Conservation (phyloP, 2,888 invertebrate species). For the Operophtera brumata region DNA sequence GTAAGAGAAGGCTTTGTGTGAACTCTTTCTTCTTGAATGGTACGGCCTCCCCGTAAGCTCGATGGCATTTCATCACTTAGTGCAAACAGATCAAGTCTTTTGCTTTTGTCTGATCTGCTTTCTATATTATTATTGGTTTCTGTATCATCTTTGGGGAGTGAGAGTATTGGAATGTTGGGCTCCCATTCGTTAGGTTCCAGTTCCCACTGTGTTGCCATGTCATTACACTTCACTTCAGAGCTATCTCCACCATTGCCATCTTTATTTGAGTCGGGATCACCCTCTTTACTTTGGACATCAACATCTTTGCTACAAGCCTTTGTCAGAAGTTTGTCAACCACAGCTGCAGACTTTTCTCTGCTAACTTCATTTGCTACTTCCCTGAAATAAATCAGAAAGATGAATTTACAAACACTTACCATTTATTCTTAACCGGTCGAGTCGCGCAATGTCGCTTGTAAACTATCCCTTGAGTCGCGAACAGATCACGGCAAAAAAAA, state of each 20-base stretch:
- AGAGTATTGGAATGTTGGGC: conserved; percentile 52
- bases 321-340: conserved; percentile 44
- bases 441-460: too few relatives aligned
- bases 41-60: conserved; percentile 55
- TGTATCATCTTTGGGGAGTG: conserved; percentile 54
- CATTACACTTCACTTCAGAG: conserved; percentile 39
- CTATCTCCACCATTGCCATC: conserved; percentile 31
- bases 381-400: conserved; percentile 39
- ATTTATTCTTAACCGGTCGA: too few relatives aligned
- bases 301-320: conserved; percentile 39
- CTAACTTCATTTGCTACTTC: conserved; percentile 70
- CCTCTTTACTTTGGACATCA: conserved; percentile 29
- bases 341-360: conserved; percentile 57
- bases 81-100: conserved; percentile 64
- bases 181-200: conserved; percentile 58
- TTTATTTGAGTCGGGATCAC: conserved; percentile 21
- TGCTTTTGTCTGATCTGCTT: conserved; percentile 52
- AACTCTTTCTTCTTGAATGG: conserved; percentile 39
- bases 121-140: conserved; percentile 44
- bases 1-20: conserved; percentile 56
- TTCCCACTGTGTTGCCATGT: conserved; percentile 71
- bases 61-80: conserved; percentile 73
- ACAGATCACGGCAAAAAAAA: too few relatives aligned
- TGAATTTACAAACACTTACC: too few relatives aligned
- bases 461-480: too few relatives aligned